Percentiles rank a stretch among this genome's conserved stretches.
Conservation (phyloP, 2,888 invertebrate genomes). For the Pseudococcus viburni region DNA sequence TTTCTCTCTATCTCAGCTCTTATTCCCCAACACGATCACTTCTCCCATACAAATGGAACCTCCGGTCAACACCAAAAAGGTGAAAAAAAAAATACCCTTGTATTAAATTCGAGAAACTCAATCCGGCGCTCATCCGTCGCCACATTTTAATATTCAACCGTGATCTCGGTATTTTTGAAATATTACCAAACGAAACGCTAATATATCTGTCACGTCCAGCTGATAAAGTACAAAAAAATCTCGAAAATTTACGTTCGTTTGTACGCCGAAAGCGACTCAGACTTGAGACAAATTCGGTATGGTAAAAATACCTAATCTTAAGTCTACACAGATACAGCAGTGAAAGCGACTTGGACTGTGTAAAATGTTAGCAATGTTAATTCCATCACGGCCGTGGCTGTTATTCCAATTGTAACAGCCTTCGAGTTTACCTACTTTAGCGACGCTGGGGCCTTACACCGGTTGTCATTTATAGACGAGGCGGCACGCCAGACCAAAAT, state of each 20-base stretch:
- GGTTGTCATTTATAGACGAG: neutral
- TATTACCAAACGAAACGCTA: slow-evolving; percentile 21
- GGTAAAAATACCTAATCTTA: neutral
- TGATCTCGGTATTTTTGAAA: neutral
- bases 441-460: slow-evolving; percentile 1
- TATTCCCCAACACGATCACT: too few relatives aligned
- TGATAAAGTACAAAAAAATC: neutral
- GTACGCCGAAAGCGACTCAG: neutral
- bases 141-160: neutral
- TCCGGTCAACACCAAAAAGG: too few relatives aligned
- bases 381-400: slow-evolving; percentile 66
- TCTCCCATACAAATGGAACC: too few relatives aligned
- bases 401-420: slow-evolving; percentile 64
- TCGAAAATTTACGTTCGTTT: neutral
- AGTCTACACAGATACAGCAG: slow-evolving; percentile 33
- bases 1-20: too few relatives aligned
- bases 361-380: slow-evolving; percentile 65
- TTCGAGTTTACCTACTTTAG: slow-evolving; percentile 61
- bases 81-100: too few relatives aligned
- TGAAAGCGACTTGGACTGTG: slow-evolving; percentile 57
- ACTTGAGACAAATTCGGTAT: neutral
- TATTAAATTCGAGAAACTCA: neutral
- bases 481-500: slow-evolving; percentile 27
- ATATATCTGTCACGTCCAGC: neutral
- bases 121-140: neutral